Evolutionary conservation across 2,797 vertebrate genomes (phyloP), one percentile per base, ranked within the genome.

Genomic region (Borostomias antarcticus): DNA sequence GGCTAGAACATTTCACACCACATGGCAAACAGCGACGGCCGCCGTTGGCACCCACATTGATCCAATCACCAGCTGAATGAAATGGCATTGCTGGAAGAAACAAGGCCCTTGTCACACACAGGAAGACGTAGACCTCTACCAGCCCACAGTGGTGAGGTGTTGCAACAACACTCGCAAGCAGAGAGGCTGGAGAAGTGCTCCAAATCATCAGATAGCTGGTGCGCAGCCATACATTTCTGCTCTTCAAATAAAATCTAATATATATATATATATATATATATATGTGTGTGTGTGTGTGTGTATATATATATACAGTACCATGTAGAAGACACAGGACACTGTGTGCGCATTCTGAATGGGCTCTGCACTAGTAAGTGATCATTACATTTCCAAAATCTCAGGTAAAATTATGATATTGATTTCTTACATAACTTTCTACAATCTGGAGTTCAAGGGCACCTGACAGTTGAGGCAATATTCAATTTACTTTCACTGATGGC

Each of bases 141-240:
- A 62, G 82, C 86, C 77, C 85, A 74, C 70, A 45, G 80, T 85
- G 85, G 85, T 32, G 48, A 17, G 2, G 54, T 4, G 17, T 11
- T 61, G 71, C 19, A 73, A 52, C 56, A 73, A 35, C 51, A 15
- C 30, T 28, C 5, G 7, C 3, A 5, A 15, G 32, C 4, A 59
- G 40, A 60, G 37, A 3, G 30, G 65, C 0, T 1, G 43, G 32
- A 54, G 48, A 25, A 53, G 9, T 23, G n/a, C 15, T 45, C n/a
- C n/a, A n/a, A n/a, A n/a, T n/a, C n/a, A n/a, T 45, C 40, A 6
- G 40, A 45, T 29, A 28, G 32, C 32, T n/a, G n/a, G n/a, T n/a
- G 21, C 7, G 35, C 59, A 59, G 45, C 25, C 33, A 37, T 57
- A 45, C 19, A 5, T 45, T 60, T 3, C 64, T 33, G 13, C 52